These are phyloP conservation scores for Anagyrus pseudococci DNA, from an alignment of 2,888 invertebrate genomes.

Conservation along the genomic window DNA sequence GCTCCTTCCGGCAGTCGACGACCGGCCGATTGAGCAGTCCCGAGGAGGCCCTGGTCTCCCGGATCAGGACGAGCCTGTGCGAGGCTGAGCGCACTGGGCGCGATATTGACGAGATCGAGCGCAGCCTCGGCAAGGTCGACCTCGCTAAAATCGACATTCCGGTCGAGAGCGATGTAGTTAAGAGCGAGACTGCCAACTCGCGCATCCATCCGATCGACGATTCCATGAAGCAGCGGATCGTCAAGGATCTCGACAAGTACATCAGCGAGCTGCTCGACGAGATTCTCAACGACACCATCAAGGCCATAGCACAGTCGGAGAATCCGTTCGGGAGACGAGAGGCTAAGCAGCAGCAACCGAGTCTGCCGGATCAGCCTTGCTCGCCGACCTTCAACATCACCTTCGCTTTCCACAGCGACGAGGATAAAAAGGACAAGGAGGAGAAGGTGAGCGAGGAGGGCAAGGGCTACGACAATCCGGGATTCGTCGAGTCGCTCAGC, in stretches of 20 bases:
- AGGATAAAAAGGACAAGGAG: conserved; percentile 20
- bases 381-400: conserved; percentile 43
- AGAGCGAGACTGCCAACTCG: not conserved
- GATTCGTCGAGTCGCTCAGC: conserved; percentile 49
- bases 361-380: too few relatives aligned
- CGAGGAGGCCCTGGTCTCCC: conserved; percentile 50
- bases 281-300: conserved; percentile 56
- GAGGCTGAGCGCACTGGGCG: conserved; percentile 52
- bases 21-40: conserved; percentile 44
- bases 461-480: conserved; percentile 53
- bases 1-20: conserved; percentile 53
- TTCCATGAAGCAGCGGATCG: conserved; percentile 50
- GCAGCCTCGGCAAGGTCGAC: conserved; percentile 46
- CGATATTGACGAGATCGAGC: conserved; percentile 51
- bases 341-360: not conserved
- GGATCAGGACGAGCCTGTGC: conserved; percentile 53
- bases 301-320: conserved; percentile 47
- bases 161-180: not conserved
- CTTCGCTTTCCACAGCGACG: conserved; percentile 44
- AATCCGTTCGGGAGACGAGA: conserved; percentile 19
- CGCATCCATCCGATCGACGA: conserved; percentile 36
- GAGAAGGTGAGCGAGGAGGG: conserved; percentile 15
- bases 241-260: conserved; percentile 55
- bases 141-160: conserved; percentile 32
- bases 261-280: conserved; percentile 57